Base-by-base conservation (phyloP, 2,888 invertebrate genomes). In the Antheraea yamamai region DNA sequence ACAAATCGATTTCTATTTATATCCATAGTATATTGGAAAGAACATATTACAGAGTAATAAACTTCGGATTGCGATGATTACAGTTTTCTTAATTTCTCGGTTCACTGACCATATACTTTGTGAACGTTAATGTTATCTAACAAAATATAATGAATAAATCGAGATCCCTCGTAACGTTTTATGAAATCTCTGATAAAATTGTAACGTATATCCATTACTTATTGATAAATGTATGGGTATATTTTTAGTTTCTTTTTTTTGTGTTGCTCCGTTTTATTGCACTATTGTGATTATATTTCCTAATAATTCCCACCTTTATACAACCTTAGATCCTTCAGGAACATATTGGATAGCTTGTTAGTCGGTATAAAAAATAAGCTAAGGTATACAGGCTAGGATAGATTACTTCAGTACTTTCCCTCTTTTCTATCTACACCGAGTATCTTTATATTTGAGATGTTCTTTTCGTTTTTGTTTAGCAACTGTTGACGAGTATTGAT, bases 41-140 rank as follows among this genome's bases (percentile, higher is more conserved):
- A 70, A 51, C 61, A 72, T 64, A 55, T 61, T 39, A 30, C 71
- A 20, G n/a, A 71, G 35, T 68, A 75, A 47, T 61, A 75, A 39
- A 30, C 75, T 51, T 47, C 47, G 73, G 35, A 55, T 52, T 23
- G 4, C 72, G 71, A 39, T 73, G 68, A 61, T 58, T 35, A 74
- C 23, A 74, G 68, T 72, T 74, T 74, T 76, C 74, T 72, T 76
- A 76, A 76, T 76, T 74, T 76, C 72, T 64, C 76, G 74, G 76
- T 61, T 76, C 74, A 74, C 64, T 73, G 76, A 74, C 58, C 66
- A 72, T 64, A 47, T 76, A 73, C 74, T 74, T 47, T 73, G 68
- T 73, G 68, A 76, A 74, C 76, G 55, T 73, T 76, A 74, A 76
- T 76, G 51, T 75, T 75, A 73, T 70, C 23, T 73, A 75, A 73